Conservation (phyloP, 2,888 invertebrate species). For the Nomada flava region DNA sequence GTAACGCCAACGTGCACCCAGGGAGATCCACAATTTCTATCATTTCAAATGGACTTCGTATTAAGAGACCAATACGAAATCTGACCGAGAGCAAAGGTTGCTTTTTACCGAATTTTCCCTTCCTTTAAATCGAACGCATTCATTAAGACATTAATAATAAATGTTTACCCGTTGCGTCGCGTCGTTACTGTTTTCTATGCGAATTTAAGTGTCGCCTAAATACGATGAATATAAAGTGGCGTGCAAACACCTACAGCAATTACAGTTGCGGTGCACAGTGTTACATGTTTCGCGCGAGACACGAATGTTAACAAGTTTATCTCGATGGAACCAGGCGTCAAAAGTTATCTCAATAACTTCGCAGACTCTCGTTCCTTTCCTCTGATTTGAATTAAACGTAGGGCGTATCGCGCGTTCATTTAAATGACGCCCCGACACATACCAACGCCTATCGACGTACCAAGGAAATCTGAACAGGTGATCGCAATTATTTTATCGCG, state of each 20-base stretch:
- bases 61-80: too few species aligned
- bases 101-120: too few species aligned
- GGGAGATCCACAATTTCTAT: too few species aligned
- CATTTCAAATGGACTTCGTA: too few species aligned
- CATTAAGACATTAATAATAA: too few species aligned
- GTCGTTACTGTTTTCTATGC: too few species aligned
- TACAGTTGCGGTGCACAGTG: background rate
- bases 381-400: background rate
- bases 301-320: conserved; percentile 11
- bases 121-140: too few species aligned
- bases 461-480: too few species aligned
- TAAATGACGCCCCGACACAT: background rate
- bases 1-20: too few species aligned
- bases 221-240: background rate
- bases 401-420: background rate
- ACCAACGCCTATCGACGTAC: background rate
- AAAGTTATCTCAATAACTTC: background rate
- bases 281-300: background rate
- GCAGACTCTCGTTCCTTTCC: background rate
- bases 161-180: too few species aligned
- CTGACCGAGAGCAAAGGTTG: too few species aligned
- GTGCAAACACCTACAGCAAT: background rate
- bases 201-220: background rate
- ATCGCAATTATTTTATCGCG: background rate
- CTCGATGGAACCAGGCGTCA: background rate